Evolutionary conservation across 2,113 vertebrate genomes (phyloP).

Genomic region (Albula goreensis): DNA sequence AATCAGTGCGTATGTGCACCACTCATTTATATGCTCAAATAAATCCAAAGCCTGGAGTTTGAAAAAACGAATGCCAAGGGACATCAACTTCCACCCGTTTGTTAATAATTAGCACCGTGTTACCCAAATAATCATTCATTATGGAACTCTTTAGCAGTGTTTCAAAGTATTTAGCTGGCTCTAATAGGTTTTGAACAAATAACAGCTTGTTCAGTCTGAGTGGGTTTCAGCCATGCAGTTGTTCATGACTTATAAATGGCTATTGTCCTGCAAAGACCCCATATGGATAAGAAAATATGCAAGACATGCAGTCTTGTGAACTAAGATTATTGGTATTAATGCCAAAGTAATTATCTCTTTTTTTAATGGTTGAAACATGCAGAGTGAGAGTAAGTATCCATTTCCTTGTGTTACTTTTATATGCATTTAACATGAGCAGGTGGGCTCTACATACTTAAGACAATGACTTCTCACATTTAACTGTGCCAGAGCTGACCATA

Average conservation of each 20-base stretch:
- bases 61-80: not conserved
- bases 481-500: not conserved
- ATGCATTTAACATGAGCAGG: not conserved
- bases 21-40: not conserved
- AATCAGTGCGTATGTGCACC: not conserved
- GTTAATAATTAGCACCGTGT: not conserved
- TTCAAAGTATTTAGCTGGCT: not conserved
- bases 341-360: not conserved
- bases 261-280: not conserved
- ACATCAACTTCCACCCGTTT: not conserved
- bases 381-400: not conserved
- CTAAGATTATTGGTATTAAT: conserved; percentile 11
- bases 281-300: not conserved
- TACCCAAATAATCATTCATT: not conserved
- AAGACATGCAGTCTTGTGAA: not conserved
- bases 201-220: not conserved
- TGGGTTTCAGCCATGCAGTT: not conserved
- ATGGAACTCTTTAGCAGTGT: not conserved
- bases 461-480: not conserved
- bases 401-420: not conserved
- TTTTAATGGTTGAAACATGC: not conserved
- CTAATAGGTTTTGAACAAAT: not conserved
- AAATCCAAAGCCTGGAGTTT: not conserved
- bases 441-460: not conserved
- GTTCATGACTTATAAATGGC: too few species aligned